Conservation (phyloP, 2,797 vertebrate species). For the Acomys russatus region DNA sequence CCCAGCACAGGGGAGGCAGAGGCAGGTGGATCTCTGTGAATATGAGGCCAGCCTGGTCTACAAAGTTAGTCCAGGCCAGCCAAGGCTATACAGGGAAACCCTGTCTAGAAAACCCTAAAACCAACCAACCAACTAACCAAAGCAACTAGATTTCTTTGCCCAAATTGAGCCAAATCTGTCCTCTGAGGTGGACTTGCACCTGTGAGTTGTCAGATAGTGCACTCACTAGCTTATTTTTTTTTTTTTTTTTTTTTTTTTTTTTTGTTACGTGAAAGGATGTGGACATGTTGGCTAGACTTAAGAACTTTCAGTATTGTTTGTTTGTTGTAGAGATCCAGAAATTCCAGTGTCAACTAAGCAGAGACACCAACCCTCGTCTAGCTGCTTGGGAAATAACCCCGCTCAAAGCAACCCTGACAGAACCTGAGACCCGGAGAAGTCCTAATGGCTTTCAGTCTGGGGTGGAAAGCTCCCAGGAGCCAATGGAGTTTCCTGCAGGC, state of each 20-base stretch:
- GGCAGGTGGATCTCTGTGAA: no score
- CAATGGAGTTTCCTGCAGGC: not conserved
- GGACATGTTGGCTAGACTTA: not conserved
- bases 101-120: no score
- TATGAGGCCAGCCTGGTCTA: no score
- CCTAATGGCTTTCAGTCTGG: slow-evolving; percentile 55
- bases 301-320: slow-evolving; percentile 19
- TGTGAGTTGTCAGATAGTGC: not conserved
- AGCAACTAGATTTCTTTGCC: slow-evolving; percentile 17
- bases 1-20: no score
- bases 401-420: not conserved
- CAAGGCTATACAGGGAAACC: no score
- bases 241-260: slow-evolving; percentile 56
- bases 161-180: not conserved
- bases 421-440: slow-evolving; percentile 6
- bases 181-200: slow-evolving; percentile 12
- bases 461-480: slow-evolving; percentile 42
- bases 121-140: not conserved
- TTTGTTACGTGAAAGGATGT: slow-evolving; percentile 5
- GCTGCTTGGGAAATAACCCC: not conserved
- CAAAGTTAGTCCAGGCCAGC: no score
- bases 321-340: slow-evolving; percentile 60
- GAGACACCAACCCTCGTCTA: not conserved
- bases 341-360: not conserved
- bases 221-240: not conserved